Evolutionary conservation across 2,113 vertebrate genomes (phyloP).

Genomic region (Nematolebias whitei): DNA sequence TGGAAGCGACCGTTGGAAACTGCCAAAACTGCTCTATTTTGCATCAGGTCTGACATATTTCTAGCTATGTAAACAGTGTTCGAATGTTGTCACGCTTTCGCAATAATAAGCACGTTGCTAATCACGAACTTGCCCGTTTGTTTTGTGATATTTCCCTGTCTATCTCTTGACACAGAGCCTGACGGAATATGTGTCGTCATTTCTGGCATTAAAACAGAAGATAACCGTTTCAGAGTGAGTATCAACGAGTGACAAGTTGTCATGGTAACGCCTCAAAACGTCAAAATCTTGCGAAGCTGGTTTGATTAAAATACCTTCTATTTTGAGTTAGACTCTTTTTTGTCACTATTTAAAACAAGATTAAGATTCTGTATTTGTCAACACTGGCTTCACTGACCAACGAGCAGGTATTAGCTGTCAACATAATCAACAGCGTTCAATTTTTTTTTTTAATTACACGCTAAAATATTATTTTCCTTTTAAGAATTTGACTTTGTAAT

Average conservation of each 20-base stretch:
- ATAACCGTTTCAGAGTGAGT: constrained; percentile 94
- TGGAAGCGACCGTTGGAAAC: constrained; percentile 74
- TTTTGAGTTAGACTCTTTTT: too few species aligned
- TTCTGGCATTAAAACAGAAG: constrained; percentile 94
- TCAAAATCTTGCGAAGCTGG: neutral
- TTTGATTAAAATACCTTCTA: neutral
- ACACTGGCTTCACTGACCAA: too few species aligned
- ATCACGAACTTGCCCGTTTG: neutral
- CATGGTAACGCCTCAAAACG: neutral
- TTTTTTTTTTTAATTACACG: too few species aligned
- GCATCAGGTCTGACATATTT: constrained; percentile 78
- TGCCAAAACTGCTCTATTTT: constrained; percentile 90
- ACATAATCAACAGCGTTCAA: too few species aligned
- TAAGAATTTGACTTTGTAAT: too few species aligned
- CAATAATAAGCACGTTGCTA: neutral
- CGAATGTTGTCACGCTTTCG: too few species aligned
- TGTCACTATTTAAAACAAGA: too few species aligned
- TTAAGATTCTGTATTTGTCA: too few species aligned
- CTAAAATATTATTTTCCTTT: too few species aligned
- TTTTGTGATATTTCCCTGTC: constrained; percentile 8
- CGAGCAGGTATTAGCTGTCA: too few species aligned
- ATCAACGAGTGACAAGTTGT: neutral
- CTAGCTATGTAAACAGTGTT: neutral
- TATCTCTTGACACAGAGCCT: constrained; percentile 81
- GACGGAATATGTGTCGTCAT: constrained; percentile 90